Conservation (phyloP, 2,113 vertebrate species). For the Paramisgurnus dabryanus region DNA sequence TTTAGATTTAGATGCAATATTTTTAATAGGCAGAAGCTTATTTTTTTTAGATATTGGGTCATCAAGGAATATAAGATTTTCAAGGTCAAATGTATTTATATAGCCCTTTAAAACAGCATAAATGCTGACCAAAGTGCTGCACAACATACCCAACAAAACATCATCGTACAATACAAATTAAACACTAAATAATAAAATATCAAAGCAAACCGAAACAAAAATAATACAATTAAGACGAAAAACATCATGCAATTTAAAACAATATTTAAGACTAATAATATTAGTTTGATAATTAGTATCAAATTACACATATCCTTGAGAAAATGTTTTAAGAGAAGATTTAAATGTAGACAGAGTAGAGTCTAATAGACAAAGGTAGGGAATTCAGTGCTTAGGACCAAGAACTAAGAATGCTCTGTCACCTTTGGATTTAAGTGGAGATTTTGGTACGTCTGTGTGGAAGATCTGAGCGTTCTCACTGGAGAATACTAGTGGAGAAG, state of each 20-base stretch:
- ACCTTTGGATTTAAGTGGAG: no score
- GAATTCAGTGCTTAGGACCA: no score
- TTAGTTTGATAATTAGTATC: neutral
- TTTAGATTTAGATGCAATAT: no score
- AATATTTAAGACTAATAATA: neutral
- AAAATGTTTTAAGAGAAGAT: neutral
- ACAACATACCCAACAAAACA: neutral
- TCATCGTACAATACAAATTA: neutral
- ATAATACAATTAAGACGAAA: neutral
- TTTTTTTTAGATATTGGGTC: no score
- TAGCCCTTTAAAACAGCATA: neutral
- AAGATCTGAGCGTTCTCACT: no score
- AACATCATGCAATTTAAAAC: neutral
- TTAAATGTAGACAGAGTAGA: neutral
- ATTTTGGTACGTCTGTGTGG: no score
- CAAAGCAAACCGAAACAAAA: neutral
- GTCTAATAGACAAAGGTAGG: no score
- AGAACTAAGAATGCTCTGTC: no score
- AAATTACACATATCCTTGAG: neutral
- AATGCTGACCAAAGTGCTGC: neutral
- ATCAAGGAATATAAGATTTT: neutral
- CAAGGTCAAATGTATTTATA: slow-evolving; percentile 1
- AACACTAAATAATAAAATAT: no score
- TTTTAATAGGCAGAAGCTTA: no score
- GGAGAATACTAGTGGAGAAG: no score